Evolutionary conservation across 2,797 vertebrate genomes (phyloP), one percentile per base, ranked within the genome.

Genomic region (Rhadinocentrus ornatus): DNA sequence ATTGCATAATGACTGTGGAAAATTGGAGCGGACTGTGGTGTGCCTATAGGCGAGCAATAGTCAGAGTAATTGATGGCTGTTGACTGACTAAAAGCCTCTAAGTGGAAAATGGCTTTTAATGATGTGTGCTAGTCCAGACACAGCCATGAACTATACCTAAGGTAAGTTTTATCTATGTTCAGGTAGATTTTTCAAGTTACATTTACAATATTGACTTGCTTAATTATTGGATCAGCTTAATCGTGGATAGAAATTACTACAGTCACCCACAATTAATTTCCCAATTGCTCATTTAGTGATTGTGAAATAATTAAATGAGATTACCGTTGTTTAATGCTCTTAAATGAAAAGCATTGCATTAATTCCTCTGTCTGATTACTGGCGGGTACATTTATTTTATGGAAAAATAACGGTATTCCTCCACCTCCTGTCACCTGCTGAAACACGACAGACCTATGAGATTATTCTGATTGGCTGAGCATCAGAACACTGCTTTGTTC

Each of bases 301-400:
- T 62, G 83, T 82, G 62, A 83, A 90, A 88, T 88, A 80, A 70
- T 77, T 80, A 89, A 91, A 92, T 88, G 74, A 91, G 82, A 81
- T 80, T 64, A 60, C 79, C 44, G 66, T 77, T 81, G 71, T 82
- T 76, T 88, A 83, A 86, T 79, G 74, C 69, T 82, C 66, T 86
- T 85, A 87, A 90, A 86, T 62, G 66, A 90, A 78, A 27, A 50
- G 66, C 73, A 75, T 60, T 55, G 63, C 76, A 55, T 89, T 88
- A 65, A 84, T 86, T 87, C 46, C 73, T 72, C 48, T 60, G 69
- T 62, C 68, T 77, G 75, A 88, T 89, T 82, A 86, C 71, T 52
- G 18, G 59, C 32, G 39, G 71, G 76, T 81, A 71, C 61, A 32
- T 57, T 61, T 18, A 63, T 66, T 77, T 84, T 70, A 69, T 24